Conservation (phyloP, 2,888 invertebrate genomes). For the Dione vanillae region DNA sequence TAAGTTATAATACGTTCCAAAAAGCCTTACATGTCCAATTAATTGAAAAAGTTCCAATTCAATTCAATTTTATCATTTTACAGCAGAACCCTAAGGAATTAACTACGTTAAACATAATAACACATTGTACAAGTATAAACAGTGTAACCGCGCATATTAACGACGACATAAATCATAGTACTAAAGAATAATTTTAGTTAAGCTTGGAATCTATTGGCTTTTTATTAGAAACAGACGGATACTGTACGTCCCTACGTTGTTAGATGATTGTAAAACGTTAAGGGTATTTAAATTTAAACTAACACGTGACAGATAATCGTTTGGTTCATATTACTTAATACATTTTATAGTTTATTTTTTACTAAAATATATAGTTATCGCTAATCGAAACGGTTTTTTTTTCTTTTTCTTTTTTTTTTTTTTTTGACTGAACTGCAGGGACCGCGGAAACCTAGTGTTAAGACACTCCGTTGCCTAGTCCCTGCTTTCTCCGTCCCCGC, state of each 20-base stretch:
- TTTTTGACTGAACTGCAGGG: too few species aligned
- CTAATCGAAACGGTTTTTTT: too few species aligned
- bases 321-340: conserved; percentile 4
- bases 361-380: too few species aligned
- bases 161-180: conserved; percentile 59
- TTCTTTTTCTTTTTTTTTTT: too few species aligned
- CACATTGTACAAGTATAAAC: conserved; percentile 35
- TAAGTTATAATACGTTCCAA: too few species aligned
- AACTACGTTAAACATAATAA: conserved; percentile 29
- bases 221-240: conserved; percentile 67
- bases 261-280: conserved; percentile 34
- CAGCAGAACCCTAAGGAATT: conserved; percentile 18
- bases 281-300: conserved; percentile 24
- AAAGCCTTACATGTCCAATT: not conserved
- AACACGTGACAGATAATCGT: conserved; percentile 21
- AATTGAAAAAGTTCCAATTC: not conserved
- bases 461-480: too few species aligned
- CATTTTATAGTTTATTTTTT: too few species aligned
- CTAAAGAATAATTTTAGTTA: conserved; percentile 52
- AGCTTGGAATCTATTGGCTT: conserved; percentile 56
- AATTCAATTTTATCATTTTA: not conserved
- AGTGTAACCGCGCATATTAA: conserved; percentile 49
- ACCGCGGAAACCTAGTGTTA: too few species aligned
- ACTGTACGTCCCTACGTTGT: conserved; percentile 36
- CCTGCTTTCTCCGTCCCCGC: too few species aligned